Conservation (phyloP, 2,113 vertebrate species). For the Melospiza melodia region DNA sequence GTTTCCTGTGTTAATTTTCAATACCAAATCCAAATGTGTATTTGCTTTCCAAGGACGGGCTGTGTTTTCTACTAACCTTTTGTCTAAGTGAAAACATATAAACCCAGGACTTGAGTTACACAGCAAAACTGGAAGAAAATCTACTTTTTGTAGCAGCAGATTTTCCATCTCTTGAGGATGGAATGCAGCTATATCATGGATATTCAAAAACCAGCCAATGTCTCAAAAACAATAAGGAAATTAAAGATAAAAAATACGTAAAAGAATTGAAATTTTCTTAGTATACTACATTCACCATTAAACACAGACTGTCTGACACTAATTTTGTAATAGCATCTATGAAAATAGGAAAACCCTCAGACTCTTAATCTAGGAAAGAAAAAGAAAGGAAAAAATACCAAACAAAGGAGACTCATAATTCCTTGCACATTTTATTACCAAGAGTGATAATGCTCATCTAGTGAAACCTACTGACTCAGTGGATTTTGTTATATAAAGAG, state of each 20-base stretch:
- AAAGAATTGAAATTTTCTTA: not conserved
- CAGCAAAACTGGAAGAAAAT: not conserved
- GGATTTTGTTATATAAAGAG: not conserved
- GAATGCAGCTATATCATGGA: not conserved
- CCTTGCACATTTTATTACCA: not conserved
- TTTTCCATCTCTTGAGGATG: not conserved
- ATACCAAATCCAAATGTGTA: not conserved
- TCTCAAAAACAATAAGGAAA: not conserved
- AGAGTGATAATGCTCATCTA: not conserved
- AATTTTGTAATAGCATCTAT: not conserved
- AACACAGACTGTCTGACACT: not conserved
- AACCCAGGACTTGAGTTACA: not conserved
- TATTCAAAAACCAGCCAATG: not conserved
- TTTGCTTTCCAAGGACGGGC: not conserved
- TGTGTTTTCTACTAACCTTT: not conserved
- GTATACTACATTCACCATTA: not conserved
- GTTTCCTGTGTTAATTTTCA: not conserved
- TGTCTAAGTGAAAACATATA: not conserved
- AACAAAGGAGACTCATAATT: not conserved
- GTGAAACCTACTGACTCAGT: not conserved
- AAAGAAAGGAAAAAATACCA: not conserved
- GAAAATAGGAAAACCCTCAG: not conserved
- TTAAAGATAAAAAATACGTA: not conserved
- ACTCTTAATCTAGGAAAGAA: not conserved
- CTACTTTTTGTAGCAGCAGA: not conserved